Evolutionary conservation across 2,113 vertebrate genomes (phyloP).

Genomic region (Periophthalmus modestus): DNA sequence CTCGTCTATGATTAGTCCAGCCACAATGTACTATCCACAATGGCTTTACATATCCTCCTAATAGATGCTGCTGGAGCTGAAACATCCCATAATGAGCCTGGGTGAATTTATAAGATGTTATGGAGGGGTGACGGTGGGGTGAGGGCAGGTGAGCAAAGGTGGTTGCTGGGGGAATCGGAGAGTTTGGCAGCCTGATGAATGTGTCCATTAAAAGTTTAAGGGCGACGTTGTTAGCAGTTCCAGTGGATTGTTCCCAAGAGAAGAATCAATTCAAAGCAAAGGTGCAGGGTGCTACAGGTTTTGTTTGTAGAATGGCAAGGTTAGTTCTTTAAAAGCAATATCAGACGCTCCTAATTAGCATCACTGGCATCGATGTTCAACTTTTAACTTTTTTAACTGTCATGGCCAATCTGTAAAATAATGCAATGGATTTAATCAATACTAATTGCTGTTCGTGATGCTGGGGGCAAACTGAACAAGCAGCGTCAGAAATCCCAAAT

Average conservation of each 20-base stretch:
- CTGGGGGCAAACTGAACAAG: conserved; percentile 10
- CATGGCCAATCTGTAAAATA: background rate
- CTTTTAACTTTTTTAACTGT: conserved; percentile 10
- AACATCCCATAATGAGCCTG: conserved; percentile 43
- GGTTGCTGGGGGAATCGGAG: conserved; percentile 32
- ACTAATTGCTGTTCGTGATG: conserved; percentile 1
- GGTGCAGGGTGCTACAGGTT: conserved; percentile 1
- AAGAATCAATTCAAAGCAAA: conserved; percentile 40
- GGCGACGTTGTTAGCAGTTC: conserved; percentile 48
- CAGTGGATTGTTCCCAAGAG: conserved; percentile 19
- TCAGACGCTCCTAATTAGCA: background rate
- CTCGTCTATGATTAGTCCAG: conserved; percentile 23
- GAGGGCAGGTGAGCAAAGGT: background rate
- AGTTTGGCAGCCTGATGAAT: conserved; percentile 36
- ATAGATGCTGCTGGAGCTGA: conserved; percentile 26
- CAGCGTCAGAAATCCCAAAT: background rate
- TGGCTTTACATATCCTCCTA: conserved; percentile 35
- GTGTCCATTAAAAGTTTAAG: conserved; percentile 55
- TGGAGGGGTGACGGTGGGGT: conserved; percentile 3
- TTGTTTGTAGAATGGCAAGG: background rate
- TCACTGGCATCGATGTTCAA: conserved; percentile 21
- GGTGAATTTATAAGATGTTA: conserved; percentile 25
- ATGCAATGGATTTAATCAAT: conserved; percentile 20
- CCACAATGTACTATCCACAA: conserved; percentile 5
- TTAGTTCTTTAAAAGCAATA: background rate